These are phyloP conservation scores for Pyrrhosoma nymphula DNA, from an alignment of 2,888 invertebrate genomes.

Conservation along the genomic window DNA sequence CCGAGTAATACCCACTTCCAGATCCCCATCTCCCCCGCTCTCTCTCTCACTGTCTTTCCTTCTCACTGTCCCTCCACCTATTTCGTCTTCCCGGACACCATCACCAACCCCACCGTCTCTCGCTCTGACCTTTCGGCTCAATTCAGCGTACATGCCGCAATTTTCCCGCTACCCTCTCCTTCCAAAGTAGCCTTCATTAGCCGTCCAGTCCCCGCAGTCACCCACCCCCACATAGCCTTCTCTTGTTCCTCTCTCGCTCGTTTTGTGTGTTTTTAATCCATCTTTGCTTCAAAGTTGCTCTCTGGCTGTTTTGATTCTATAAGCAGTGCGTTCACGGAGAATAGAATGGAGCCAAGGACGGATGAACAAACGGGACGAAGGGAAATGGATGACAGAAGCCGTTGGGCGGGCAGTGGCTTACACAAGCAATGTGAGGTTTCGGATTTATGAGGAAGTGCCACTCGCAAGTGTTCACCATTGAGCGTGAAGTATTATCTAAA, in stretches of 20 bases:
- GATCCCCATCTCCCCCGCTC: not conserved
- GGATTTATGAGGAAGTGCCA: not conserved
- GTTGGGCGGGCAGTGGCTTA: not conserved
- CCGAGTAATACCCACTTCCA: not conserved
- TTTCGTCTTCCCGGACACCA: not conserved
- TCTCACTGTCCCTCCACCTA: not conserved
- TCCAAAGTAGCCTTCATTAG: constrained; percentile 26
- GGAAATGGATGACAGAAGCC: not conserved
- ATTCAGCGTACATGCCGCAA: constrained; percentile 1
- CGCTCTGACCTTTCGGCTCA: constrained; percentile 29
- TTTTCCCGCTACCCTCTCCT: not conserved
- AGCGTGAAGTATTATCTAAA: not conserved
- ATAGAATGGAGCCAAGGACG: not conserved
- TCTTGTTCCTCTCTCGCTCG: not conserved
- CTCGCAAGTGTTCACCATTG: not conserved
- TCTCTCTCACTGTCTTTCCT: not conserved
- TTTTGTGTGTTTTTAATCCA: constrained; percentile 22
- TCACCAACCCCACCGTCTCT: not conserved
- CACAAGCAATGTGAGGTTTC: not conserved
- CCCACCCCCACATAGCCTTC: not conserved
- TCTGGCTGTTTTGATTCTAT: not conserved
- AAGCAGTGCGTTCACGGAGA: not conserved
- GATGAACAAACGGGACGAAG: not conserved
- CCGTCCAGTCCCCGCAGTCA: not conserved
- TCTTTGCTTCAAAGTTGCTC: not conserved